Percentiles rank a stretch among this genome's conserved stretches.
Conservation (phyloP, 1,140 invertebrate species). For the Drosophila equinoxialis region DNA sequence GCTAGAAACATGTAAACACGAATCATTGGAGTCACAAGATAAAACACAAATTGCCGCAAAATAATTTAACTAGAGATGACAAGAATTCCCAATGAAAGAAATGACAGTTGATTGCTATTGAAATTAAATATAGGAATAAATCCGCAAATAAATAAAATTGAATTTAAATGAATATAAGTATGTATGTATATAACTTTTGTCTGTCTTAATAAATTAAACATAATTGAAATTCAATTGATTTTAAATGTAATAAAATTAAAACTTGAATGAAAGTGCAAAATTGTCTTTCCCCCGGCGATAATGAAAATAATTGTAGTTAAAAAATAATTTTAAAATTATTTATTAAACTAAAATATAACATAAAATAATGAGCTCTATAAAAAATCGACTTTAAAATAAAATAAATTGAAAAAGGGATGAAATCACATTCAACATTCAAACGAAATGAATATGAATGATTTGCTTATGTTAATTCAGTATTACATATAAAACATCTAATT, state of each 20-base stretch:
- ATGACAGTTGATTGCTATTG: neutral
- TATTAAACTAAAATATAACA: too few species aligned
- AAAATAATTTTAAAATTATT: too few species aligned
- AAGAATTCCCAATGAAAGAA: neutral
- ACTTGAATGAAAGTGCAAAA: neutral
- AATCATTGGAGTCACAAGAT: conserved; percentile 6
- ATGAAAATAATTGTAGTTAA: too few species aligned
- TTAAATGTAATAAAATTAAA: neutral
- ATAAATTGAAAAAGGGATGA: too few species aligned
- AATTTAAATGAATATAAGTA: neutral
- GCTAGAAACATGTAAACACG: conserved; percentile 53
- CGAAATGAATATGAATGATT: too few species aligned
- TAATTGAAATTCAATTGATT: neutral
- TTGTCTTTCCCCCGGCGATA: too few species aligned
- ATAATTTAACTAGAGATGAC: conserved; percentile 7
- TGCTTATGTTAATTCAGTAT: too few species aligned
- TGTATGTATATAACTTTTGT: neutral
- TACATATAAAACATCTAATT: too few species aligned
- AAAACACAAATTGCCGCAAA: conserved; percentile 1
- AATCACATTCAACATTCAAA: too few species aligned
- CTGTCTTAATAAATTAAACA: neutral
- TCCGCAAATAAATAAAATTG: neutral
- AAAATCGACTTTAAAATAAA: too few species aligned
- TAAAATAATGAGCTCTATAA: too few species aligned
- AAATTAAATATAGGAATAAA: neutral